These are phyloP conservation scores for Orthonyx spaldingii DNA, from an alignment of 2,113 vertebrate species.

Conservation along the genomic window DNA sequence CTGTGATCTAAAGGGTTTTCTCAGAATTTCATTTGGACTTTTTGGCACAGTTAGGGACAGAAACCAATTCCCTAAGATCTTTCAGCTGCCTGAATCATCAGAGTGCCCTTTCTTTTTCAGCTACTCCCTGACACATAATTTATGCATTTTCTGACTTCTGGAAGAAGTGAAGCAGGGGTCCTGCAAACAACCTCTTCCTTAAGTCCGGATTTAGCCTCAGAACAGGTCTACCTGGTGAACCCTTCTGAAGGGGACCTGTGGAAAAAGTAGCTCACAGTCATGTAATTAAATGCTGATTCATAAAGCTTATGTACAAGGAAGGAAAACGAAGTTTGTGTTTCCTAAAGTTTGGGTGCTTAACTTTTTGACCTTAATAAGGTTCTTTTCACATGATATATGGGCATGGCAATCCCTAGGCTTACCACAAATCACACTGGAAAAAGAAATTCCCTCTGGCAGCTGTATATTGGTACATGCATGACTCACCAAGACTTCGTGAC, in stretches of 20 bases:
- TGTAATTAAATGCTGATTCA: conserved; percentile 30
- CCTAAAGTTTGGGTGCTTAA: conserved; percentile 21
- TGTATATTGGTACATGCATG: neutral
- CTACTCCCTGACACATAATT: conserved; percentile 11
- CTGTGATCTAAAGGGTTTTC: neutral
- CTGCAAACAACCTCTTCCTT: conserved; percentile 1
- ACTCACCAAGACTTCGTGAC: conserved; percentile 20
- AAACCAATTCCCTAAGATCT: neutral
- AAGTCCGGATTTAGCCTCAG: neutral
- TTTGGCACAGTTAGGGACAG: neutral
- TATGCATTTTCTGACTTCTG: neutral
- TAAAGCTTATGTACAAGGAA: conserved; percentile 10
- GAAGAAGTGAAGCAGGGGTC: conserved; percentile 9
- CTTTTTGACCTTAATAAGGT: conserved; percentile 37
- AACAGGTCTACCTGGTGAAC: neutral
- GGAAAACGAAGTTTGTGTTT: neutral
- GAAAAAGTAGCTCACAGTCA: conserved; percentile 1
- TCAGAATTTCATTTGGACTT: neutral
- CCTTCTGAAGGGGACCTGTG: neutral
- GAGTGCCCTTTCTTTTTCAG: neutral
- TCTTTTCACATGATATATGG: neutral
- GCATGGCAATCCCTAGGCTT: neutral
- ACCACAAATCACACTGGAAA: neutral
- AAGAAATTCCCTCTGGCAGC: neutral
- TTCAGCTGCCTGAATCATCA: conserved; percentile 16